A percentile compares a stretch with the other conserved stretches of the same genome.
Evolutionary conservation across 2,888 invertebrate genomes (phyloP).

Genomic region (Ennomos fuscantarius): DNA sequence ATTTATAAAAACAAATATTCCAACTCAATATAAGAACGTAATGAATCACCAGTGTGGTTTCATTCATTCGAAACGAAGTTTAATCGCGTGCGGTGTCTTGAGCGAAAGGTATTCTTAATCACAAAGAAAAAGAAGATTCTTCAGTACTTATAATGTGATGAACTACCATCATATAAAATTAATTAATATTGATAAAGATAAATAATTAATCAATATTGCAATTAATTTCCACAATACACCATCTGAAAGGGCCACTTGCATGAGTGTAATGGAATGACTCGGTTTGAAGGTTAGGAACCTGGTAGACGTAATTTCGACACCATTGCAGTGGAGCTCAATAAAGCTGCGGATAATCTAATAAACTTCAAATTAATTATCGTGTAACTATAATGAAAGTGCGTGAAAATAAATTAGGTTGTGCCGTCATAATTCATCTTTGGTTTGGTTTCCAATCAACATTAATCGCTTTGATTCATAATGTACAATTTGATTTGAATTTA

Average conservation of each 20-base stretch:
- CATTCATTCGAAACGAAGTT: neutral
- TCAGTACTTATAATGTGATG: neutral
- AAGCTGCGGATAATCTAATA: neutral
- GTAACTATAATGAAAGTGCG: neutral
- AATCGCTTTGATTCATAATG: neutral
- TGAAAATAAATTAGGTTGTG: neutral
- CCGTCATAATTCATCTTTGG: too few species aligned
- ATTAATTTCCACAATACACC: constrained; percentile 3
- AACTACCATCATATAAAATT: constrained; percentile 1
- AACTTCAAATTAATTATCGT: neutral
- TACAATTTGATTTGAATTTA: constrained; percentile 4
- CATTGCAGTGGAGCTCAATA: neutral
- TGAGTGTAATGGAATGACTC: constrained; percentile 1
- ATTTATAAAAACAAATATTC: neutral
- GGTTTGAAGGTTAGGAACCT: constrained; percentile 3
- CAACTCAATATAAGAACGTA: neutral
- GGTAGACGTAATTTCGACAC: constrained; percentile 3
- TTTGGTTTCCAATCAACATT: neutral
- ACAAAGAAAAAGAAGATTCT: neutral
- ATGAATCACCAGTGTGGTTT: neutral
- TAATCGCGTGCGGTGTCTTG: neutral
- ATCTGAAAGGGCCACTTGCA: neutral
- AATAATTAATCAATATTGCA: neutral
- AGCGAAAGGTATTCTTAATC: constrained; percentile 2
- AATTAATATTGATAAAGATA: neutral